phyloP scores from a whole-genome alignment of 2,888 invertebrate genomes.

The Cabera pusaria region DNA sequence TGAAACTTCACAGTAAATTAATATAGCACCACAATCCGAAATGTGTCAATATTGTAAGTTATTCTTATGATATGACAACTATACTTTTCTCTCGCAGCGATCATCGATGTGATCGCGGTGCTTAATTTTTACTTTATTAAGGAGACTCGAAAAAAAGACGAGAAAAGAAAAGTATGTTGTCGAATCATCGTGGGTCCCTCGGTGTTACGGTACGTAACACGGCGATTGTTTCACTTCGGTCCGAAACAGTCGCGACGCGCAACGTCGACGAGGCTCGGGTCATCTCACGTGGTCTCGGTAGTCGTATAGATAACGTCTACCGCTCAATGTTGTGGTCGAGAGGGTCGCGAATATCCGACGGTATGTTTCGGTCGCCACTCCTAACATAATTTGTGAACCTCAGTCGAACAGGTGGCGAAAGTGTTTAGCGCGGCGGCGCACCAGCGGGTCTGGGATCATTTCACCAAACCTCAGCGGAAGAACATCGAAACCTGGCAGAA shows the following conservation, averaged over 20 bases:
- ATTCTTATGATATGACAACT: constrained; percentile 43
- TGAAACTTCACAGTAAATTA: constrained; percentile 27
- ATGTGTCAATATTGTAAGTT: constrained; percentile 48
- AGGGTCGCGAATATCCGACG: constrained; percentile 58
- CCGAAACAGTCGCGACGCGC: constrained; percentile 16
- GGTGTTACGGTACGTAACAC: constrained; percentile 26
- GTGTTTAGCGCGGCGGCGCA: constrained; percentile 97
- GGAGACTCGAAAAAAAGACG: no score
- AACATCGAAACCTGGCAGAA: constrained; percentile 99
- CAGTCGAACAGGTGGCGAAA: constrained; percentile 99
- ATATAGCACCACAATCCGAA: constrained; percentile 16
- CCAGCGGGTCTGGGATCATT: constrained; percentile 99
- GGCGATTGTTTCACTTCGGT: constrained; percentile 14
- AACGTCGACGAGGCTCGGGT: constrained; percentile 26
- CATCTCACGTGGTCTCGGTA: constrained; percentile 35
- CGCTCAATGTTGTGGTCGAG: constrained; percentile 40
- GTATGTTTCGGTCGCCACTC: constrained; percentile 64
- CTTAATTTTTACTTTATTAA: no score
- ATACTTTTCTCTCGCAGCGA: constrained; percentile 35
- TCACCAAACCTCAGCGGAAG: constrained; percentile 99
- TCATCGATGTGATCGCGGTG: no score
- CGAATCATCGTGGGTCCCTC: constrained; percentile 34
- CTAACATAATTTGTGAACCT: constrained; percentile 78
- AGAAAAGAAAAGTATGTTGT: constrained; percentile 42
- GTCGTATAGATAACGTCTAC: constrained; percentile 42